Conservation (phyloP, 1,140 invertebrate species). For the Heterodera schachtii region DNA sequence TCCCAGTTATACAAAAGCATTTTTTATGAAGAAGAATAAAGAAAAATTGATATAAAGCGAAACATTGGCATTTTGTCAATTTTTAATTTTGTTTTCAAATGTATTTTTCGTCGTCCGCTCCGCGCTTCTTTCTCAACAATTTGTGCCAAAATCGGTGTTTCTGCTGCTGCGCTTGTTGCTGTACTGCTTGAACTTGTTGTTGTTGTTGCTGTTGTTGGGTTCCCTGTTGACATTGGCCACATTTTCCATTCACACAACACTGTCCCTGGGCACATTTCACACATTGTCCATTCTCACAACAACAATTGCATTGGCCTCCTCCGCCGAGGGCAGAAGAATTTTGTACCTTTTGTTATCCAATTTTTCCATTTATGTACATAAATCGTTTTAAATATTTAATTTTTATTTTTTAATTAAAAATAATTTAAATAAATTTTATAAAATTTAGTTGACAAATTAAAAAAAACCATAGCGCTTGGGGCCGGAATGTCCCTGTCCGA, state of each 20-base stretch:
- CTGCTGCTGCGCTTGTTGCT: background rate
- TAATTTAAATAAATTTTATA: too few relatives aligned
- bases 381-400: too few relatives aligned
- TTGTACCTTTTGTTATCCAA: too few relatives aligned
- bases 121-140: background rate
- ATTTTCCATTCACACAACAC: background rate
- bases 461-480: too few relatives aligned
- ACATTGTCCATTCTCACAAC: background rate
- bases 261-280: background rate
- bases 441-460: too few relatives aligned
- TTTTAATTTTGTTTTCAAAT: background rate
- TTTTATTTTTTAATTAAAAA: too few relatives aligned
- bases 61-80: background rate
- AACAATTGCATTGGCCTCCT: background rate
- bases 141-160: background rate
- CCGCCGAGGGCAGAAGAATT: background rate
- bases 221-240: background rate
- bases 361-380: too few relatives aligned
- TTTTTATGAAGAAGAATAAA: too few relatives aligned
- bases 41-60: too few relatives aligned
- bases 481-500: too few relatives aligned
- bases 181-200: background rate
- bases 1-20: too few relatives aligned
- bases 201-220: background rate
- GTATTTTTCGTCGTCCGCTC: background rate